Evolutionary conservation across 2,113 vertebrate species (phyloP), one percentile per base, ranked within the genome.

Genomic region (Lepidothrix coronata): DNA sequence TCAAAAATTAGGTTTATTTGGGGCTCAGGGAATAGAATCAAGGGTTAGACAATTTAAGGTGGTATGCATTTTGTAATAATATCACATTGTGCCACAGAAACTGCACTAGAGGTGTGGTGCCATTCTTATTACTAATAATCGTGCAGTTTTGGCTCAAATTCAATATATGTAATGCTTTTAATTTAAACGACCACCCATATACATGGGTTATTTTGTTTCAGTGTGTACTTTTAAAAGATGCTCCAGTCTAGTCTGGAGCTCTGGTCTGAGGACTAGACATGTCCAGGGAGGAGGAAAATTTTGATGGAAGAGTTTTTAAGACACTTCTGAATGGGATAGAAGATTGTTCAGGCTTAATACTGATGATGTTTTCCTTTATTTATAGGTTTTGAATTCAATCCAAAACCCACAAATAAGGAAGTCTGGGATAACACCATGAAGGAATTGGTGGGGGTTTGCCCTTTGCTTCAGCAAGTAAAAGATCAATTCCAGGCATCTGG

Each of bases 301-400:
- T 70, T 87, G n/a, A 62, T 62, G 6, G 22, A 68, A 65, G 33
- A 15, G 9, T 63, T 81, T 89, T 87, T 62, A 74, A 78, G 66
- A 48, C 31, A 37, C 13, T 51, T 88, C 27, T 85, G 75, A 75
- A 84, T n/a, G 5, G 4, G 3, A 8, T 8, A 44, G 14, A 75
- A 75, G 51, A 41, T 33, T 62, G 7, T 67, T 88, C 23, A 44
- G 41, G 3, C 12, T 83, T 61, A 59, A 67, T 63, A 55, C 6
- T 44, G 30, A 48, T 28, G 44, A 52, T 35, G 24, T 10, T 75
- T 66, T 75, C 15, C 18, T 87, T 91, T 85, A 63, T 81, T 65
- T 91, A 51, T 31, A 19, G 23, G 27, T 70, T 94, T 92, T 79
- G 24, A 79, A 66, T 90, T 74, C 46, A 88, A 11, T 66, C 23